phyloP scores from a whole-genome alignment of 2,888 invertebrate genomes.

The Rhopalosiphum nymphaeae region DNA sequence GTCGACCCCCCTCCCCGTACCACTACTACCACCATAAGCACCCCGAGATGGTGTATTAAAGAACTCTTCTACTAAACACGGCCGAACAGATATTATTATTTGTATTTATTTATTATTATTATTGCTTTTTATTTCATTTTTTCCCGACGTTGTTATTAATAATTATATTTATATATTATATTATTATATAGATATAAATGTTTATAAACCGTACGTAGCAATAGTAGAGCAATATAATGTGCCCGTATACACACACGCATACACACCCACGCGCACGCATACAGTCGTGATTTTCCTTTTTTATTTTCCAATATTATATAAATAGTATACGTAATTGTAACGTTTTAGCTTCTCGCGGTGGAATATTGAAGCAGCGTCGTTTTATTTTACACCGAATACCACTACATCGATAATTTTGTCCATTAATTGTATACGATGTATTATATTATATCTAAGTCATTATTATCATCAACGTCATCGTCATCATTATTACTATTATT shows the following conservation, averaged over 20 bases:
- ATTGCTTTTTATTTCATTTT: not conserved
- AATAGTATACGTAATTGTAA: not conserved
- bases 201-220: not conserved
- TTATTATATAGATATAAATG: not conserved
- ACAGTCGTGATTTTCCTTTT: not conserved
- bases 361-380: not conserved
- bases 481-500: not conserved
- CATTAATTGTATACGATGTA: not conserved
- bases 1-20: not conserved
- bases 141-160: slow-evolving; percentile 5
- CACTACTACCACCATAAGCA: not conserved
- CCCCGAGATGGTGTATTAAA: slow-evolving; percentile 2
- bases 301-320: not conserved
- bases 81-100: slow-evolving; percentile 25
- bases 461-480: not conserved
- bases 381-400: not conserved
- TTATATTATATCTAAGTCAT: not conserved
- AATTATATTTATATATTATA: not conserved
- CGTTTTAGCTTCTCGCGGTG: not conserved
- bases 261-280: not conserved
- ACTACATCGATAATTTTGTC: not conserved
- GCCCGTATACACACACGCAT: slow-evolving; percentile 5
- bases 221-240: not conserved
- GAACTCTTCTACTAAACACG: slow-evolving; percentile 13
- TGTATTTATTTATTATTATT: slow-evolving; percentile 36